These are phyloP conservation scores for Halocynthia aurantium DNA, from an alignment of 23 tunicate genomes.

Conservation along the genomic window DNA sequence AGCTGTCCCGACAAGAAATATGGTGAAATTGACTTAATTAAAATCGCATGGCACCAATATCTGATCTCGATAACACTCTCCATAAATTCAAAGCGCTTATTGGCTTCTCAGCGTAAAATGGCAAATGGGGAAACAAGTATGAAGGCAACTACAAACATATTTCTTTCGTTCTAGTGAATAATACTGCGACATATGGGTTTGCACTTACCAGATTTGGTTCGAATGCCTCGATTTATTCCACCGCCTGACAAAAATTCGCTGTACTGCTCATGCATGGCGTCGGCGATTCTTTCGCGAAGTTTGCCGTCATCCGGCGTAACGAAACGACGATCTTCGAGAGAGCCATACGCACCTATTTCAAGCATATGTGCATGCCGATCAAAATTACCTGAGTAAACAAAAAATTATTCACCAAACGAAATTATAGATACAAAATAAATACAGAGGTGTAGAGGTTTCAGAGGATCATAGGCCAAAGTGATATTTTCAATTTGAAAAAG, in stretches of 20 bases:
- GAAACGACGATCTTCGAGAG: slow-evolving; percentile 45
- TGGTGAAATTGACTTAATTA: too few species aligned
- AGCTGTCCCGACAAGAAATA: too few species aligned
- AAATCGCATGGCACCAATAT: too few species aligned
- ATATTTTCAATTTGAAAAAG: too few species aligned
- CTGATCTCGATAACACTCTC: too few species aligned
- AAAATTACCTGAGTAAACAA: slow-evolving; percentile 48
- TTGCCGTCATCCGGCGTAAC: slow-evolving; percentile 1
- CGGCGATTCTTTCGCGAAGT: slow-evolving; percentile 45
- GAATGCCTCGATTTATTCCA: background rate
- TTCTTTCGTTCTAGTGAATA: too few species aligned
- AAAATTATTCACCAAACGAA: background rate
- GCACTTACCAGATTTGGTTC: background rate
- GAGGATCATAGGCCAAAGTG: too few species aligned
- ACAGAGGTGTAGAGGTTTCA: too few species aligned
- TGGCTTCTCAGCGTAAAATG: background rate
- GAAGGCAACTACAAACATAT: background rate
- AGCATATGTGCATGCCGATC: slow-evolving; percentile 52
- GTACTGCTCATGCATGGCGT: slow-evolving; percentile 40
- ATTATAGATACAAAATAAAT: too few species aligned
- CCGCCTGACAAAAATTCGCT: background rate
- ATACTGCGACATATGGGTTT: background rate
- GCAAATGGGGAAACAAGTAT: background rate
- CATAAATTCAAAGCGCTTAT: too few species aligned
- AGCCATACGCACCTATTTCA: slow-evolving; percentile 41